Evolutionary conservation across 2,888 invertebrate genomes (phyloP).

Genomic region (Sminthurides aquaticus): DNA sequence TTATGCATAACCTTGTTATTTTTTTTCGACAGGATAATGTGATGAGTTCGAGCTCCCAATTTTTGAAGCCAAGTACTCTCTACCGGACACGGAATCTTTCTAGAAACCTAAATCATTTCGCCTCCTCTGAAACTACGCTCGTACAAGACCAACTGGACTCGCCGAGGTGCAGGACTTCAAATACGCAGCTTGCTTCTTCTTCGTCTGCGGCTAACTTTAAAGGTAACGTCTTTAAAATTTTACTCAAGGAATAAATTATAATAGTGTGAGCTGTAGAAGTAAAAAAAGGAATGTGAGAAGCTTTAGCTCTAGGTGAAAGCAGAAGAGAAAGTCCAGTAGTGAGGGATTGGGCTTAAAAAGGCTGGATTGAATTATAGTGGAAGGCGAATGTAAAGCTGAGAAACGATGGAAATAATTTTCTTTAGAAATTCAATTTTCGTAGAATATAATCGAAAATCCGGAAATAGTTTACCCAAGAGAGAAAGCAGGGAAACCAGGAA

Average conservation of each 20-base stretch:
- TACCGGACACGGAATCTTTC: conserved; percentile 42
- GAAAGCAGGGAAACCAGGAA: too few relatives aligned
- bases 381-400: too few relatives aligned
- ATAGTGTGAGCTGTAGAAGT: too few relatives aligned
- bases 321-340: not conserved
- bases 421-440: too few relatives aligned
- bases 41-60: conserved; percentile 40
- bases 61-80: conserved; percentile 41
- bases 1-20: conserved; percentile 2
- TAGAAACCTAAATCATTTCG: conserved; percentile 41
- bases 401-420: too few relatives aligned
- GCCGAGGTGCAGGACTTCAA: conserved; percentile 28
- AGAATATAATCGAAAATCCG: too few relatives aligned
- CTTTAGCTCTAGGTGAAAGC: too few relatives aligned
- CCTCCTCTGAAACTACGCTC: conserved; percentile 41
- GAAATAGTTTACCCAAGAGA: too few relatives aligned
- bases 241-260: not conserved
- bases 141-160: conserved; percentile 31
- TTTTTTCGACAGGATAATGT: conserved; percentile 35
- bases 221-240: conserved; percentile 24
- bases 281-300: too few relatives aligned
- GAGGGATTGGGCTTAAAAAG: not conserved
- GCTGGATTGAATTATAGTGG: too few relatives aligned
- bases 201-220: conserved; percentile 34
- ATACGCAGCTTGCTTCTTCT: conserved; percentile 23